Base-by-base conservation (phyloP, 1,140 invertebrate genomes). In the Pemphigus obesinymphae region DNA sequence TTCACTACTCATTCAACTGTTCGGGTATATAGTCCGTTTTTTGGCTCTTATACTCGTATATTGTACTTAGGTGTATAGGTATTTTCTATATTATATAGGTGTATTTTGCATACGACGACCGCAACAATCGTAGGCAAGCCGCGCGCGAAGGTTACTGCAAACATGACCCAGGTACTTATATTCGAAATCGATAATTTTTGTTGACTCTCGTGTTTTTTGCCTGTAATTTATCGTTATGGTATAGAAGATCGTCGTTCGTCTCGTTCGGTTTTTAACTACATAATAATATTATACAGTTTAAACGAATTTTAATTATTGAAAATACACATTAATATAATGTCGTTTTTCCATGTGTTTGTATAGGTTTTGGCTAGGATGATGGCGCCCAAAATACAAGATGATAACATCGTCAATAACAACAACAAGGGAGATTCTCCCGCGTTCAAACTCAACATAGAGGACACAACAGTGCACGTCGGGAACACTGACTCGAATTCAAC, bases 371-470 rank as follows among this genome's bases (percentile, higher is more conserved):
- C 53, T 84, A 84, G 75, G 73, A 84, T 84, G 84, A 84, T 84
- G 84, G 84, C 84, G 81, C 84, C 84, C 48, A 84, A 83, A 78
- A 82, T 84, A 75, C 83, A 83, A 68, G 63, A 82, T n/a, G 63
- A 82, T 23, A 72, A 82, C 23, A 66, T 82, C 5, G 66, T 75
- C 29, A 48, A 70, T 75, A 83, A 82, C 43, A 83, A 82, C 66
- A 66, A 81, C 34, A 82, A 83, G 70, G 26, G 31, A 17, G 61
- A 50, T 11, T 48, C 48, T 29, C 70, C 82, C 3, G 40, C 61
- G 23, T 75, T 76, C 13, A 84, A 53, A 80, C 61, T 82, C n/a
- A 55, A 29, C 31, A 76, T 72, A 63, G 75, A 63, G 40, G 83
- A 83, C 23, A 80, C 82, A 17, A 78, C 58, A 3, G 15, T 73